phyloP scores from a whole-genome alignment of 2,113 vertebrate genomes.

The Pavo muticus region DNA sequence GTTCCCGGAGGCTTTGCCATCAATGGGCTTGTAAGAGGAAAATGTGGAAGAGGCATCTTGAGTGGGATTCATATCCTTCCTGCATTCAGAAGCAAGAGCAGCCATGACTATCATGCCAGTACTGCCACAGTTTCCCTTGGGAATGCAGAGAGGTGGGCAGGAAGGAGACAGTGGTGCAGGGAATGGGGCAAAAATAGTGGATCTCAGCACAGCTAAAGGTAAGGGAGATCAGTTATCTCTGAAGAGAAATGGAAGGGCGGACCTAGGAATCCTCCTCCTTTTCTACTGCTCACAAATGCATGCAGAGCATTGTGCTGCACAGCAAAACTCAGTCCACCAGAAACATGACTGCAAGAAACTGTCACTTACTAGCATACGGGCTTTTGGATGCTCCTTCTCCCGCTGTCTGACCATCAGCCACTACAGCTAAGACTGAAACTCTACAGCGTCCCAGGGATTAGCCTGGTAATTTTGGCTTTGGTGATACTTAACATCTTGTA shows the following conservation, averaged over 20 bases:
- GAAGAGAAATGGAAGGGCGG: too few species aligned
- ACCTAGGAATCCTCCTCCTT: too few species aligned
- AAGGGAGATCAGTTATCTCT: too few species aligned
- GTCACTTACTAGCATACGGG: slow-evolving; percentile 5
- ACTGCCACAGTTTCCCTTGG: too few species aligned
- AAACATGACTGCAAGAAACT: rapidly evolving
- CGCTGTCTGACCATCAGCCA: not conserved
- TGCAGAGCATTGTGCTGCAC: not conserved
- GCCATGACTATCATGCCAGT: too few species aligned
- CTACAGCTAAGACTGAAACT: not conserved
- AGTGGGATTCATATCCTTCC: not conserved
- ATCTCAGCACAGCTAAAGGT: too few species aligned
- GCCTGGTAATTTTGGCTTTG: rapidly evolving
- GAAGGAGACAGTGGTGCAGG: not conserved
- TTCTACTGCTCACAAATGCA: too few species aligned
- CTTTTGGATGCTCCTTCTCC: not conserved
- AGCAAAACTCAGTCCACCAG: rapidly evolving
- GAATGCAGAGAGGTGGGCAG: not conserved
- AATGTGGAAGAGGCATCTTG: not conserved
- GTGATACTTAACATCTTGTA: rapidly evolving
- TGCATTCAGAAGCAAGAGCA: too few species aligned
- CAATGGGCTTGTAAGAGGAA: not conserved
- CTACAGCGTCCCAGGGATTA: not conserved
- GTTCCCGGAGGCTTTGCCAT: not conserved
- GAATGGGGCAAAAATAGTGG: too few species aligned